A percentile compares a stretch with the other conserved stretches of the same genome.
Conservation (phyloP, 2,797 vertebrate genomes). For the Tokudaia tokunoshimensis region DNA sequence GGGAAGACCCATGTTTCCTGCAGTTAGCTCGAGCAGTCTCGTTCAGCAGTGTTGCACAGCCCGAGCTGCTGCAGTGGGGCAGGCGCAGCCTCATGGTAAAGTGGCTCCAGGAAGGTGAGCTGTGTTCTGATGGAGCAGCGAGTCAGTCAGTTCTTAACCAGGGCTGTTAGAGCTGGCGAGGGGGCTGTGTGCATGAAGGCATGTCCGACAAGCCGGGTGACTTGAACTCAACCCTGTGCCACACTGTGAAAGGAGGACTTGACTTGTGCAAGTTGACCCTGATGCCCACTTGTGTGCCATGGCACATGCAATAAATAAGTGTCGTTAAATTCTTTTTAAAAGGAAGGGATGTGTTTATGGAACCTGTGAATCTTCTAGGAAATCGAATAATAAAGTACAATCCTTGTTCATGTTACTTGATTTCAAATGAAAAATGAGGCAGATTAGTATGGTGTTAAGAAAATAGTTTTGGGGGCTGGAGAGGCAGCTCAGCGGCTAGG, state of each 20-base stretch:
- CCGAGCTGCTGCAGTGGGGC: not conserved
- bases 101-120: not conserved
- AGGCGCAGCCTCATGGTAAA: not conserved
- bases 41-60: not conserved
- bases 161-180: not conserved
- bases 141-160: not conserved
- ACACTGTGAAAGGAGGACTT: not conserved
- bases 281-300: not conserved
- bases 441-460: not conserved
- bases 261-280: not conserved
- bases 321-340: not conserved
- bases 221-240: not conserved
- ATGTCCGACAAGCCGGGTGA: not conserved
- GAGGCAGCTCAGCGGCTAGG: not conserved
- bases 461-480: not conserved
- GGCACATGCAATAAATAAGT: not conserved
- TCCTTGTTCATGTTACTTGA: not conserved
- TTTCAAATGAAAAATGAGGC: not conserved
- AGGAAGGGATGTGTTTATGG: not conserved
- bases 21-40: not conserved
- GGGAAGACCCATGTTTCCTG: not conserved
- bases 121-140: not conserved
- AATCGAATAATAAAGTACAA: slow-evolving; percentile 13
- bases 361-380: not conserved
- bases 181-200: not conserved